Conservation (phyloP, 2,113 vertebrate species). For the Dendrocopos noguchii region DNA sequence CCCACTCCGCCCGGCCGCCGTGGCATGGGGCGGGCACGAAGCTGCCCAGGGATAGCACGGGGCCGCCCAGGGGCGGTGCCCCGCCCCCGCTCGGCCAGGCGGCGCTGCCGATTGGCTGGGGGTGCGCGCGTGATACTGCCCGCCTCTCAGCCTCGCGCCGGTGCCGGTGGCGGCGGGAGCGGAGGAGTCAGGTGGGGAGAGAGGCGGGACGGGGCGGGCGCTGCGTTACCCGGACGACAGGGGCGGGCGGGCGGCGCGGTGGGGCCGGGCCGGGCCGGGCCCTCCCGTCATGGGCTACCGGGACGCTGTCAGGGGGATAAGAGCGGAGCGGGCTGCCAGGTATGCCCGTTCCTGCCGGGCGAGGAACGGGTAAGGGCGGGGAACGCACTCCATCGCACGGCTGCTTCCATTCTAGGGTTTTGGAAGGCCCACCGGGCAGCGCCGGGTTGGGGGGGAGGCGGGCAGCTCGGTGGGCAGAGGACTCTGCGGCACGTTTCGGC, state of each 20-base stretch:
- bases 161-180: neutral
- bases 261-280: neutral
- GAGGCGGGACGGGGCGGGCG: neutral
- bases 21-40: neutral
- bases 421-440: no score
- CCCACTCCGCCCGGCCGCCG: neutral
- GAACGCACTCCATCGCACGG: neutral
- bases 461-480: neutral
- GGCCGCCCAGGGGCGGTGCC: neutral
- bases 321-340: neutral
- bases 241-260: constrained; percentile 51
- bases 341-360: neutral
- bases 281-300: neutral
- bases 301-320: neutral
- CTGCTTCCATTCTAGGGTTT: no score
- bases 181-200: neutral
- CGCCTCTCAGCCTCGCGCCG: neutral
- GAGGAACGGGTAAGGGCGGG: constrained; percentile 14
- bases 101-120: neutral
- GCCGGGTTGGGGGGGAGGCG: no score
- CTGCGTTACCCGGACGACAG: constrained; percentile 66
- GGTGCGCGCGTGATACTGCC: neutral
- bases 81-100: neutral
- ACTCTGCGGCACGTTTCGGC: neutral
- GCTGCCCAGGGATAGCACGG: no score